Conservation (phyloP, 2,797 vertebrate species). For the Myotis planiceps region DNA sequence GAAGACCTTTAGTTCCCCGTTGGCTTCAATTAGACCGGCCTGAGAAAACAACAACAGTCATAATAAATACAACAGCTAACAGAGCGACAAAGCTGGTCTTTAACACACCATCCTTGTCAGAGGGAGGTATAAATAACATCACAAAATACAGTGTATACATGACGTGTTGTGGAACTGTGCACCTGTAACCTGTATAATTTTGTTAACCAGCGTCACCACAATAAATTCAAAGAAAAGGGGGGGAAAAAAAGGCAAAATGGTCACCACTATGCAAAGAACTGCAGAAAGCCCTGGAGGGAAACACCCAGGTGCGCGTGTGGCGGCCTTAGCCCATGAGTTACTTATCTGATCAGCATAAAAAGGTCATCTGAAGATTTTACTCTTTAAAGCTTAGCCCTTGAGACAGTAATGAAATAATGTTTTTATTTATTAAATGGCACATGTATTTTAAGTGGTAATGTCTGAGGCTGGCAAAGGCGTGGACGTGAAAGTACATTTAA, state of each 20-base stretch:
- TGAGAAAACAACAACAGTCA: slow-evolving; percentile 80
- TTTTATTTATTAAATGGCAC: neutral
- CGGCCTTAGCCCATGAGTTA: neutral
- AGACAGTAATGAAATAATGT: neutral
- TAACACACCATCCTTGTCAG: neutral
- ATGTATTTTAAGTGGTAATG: too few relatives aligned
- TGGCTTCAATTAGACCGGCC: slow-evolving; percentile 99
- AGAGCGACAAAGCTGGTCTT: neutral
- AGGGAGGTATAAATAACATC: neutral
- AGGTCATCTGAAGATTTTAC: neutral
- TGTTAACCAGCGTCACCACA: neutral
- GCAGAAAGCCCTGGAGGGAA: neutral
- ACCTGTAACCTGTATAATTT: neutral
- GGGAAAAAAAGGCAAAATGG: neutral
- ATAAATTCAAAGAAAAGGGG: neutral
- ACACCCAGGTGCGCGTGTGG: neutral
- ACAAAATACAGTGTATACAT: neutral
- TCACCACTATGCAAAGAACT: neutral
- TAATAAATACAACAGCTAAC: neutral
- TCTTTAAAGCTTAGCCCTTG: neutral
- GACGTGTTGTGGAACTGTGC: neutral
- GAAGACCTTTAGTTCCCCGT: slow-evolving; percentile 99
- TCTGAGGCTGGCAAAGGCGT: neutral
- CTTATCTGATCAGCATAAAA: neutral
- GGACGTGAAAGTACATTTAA: neutral